Base-by-base conservation (phyloP, 2,113 vertebrate genomes). In the Spilogale gracilis region DNA sequence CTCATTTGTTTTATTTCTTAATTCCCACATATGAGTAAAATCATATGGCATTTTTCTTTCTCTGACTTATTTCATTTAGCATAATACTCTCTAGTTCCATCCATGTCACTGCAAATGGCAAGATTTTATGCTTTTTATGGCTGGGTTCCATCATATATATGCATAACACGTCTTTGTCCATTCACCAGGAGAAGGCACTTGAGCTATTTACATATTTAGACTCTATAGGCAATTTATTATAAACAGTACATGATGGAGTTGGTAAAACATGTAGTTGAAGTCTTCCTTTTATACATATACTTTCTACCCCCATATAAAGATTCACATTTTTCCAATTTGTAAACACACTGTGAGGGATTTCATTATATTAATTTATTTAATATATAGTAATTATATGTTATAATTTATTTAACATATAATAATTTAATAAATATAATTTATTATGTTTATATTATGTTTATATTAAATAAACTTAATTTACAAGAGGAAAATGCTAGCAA, bases 221-320 rank as follows among this genome's bases (percentile, higher is more conserved):
- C 4, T 10, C 20, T 56, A 10, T 0, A n/a, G 52, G 27, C 18
- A n/a, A 11, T 52, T 45, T 60, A 13, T 48, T 38, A 6, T 4
- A 48, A 78, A 74, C 13, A 4, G 23, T 45, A 23, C 16, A 13
- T 32, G 16, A 27, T n/a, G 1, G 21, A 38, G 5, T 16, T 65
- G 4, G 17, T 38, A 16, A 56, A 17, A 67, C 12, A 11, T 9
- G 0, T 2, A 11, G 38, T 1, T 38, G 20, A n/a, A 58, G 1
- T 6, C 30, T 95, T 32, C 11, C 12, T 71, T 30, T 13, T n/a
- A 4, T 4, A 10, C 2, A 43, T 73, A 9, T 71, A 25, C 54
- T 65, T 85, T 74, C 32, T 48, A 17, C 11, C 30, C 6, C 23
- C 9, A 48, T 25, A 25, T 56, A 63, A 95, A 83, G 2, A 71